Base-by-base conservation (phyloP, 1,140 invertebrate genomes). In the Drosophila lacertosa region DNA sequence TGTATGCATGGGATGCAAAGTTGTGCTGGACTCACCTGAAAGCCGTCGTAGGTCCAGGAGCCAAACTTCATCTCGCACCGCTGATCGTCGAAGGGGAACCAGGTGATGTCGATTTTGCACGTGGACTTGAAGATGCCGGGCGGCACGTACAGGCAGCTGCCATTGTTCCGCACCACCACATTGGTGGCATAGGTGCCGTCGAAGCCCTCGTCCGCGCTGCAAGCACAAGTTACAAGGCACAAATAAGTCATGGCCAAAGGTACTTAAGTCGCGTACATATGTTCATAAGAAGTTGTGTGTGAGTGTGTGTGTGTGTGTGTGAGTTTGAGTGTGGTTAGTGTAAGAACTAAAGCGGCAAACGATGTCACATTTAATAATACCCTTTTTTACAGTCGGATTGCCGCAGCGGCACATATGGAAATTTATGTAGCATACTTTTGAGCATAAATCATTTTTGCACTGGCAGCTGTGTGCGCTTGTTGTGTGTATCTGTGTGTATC, bases 121-220 rank as follows among this genome's bases (percentile, higher is more conserved):
- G 96, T 97, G 11, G 96, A 97, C 35, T 96, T 94, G 89, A 96
- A 97, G 59, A 97, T 97, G 9, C 96, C 96, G 81, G 98, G 98
- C 63, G 98, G 98, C 88, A 99, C 96, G 94, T 99, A 99, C 64
- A 97, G 94, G 92, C 97, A 98, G 89, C 95, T 97, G 64, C 98
- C 99, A 93, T 98, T 98, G 93, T 96, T 95, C 77, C 95, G 95
- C 53, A 99, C 97, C 63, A 99, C 97, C 91, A 99, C 97, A 93
- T 99, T 99, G 64, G 98, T 99, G 71, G 97, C 97, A 92, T 96
- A 99, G 53, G 98, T 99, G 74, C 97, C 97, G 92, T 99, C 98
- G 93, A 99, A 99, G 74, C 96, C 97, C 92, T 99, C 97, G 90
- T 97, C 96, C 4, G 96, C 96, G 91, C 96, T 89, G 62, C 16